Evolutionary conservation across 1,140 invertebrate genomes (phyloP), one percentile per base, ranked within the genome.

Genomic region (Brachionus manjavacas): DNA sequence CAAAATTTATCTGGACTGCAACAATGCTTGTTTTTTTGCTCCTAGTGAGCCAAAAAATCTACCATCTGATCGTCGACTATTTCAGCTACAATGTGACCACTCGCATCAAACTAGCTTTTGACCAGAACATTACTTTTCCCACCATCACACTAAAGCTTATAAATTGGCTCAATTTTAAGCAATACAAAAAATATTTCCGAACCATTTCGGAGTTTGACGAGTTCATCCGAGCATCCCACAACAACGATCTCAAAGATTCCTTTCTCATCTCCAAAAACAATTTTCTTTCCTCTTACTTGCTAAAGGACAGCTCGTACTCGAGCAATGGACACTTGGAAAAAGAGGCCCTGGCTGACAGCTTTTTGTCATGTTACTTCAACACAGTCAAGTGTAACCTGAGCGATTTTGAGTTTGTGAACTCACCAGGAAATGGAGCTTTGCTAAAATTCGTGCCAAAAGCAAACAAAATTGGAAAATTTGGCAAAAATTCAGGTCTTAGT

Each of bases 221-320:
- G 16, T 76, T 76, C 14, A 76, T 76, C n/a, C 6, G 39, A 14
- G 16, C 9, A 1, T 46, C 39, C 9, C 23, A 52, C 3, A 46
- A 25, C n/a, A 11, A 31, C 6, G 41, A 76, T 8, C 16, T 76
- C 9, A 76, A 76, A 76, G 72, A 76, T 25, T 20, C 39, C 23
- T 76, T 76, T 76, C 23, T 25, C 3, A 76, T 76, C 20, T 76
- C 72, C 23, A 76, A 76, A 76, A 46, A 46, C 23, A 76, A 76
- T 9, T 76, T 76, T 49, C 14, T 76, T 20, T 46, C 72, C 3
- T 76, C 72, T 1, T 76, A 76, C 28, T 14, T 76, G 41, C 16
- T 76, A 8, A 25, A 46, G 25, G 72, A 76, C 16, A 76, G 72
- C 41, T 25, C 16, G 35, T 12, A 76, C 20, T 49, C 16, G 9